Evolutionary conservation across 2,888 invertebrate species (phyloP), one percentile per base, ranked within the genome.

Genomic region (Galerucella nymphaeae): DNA sequence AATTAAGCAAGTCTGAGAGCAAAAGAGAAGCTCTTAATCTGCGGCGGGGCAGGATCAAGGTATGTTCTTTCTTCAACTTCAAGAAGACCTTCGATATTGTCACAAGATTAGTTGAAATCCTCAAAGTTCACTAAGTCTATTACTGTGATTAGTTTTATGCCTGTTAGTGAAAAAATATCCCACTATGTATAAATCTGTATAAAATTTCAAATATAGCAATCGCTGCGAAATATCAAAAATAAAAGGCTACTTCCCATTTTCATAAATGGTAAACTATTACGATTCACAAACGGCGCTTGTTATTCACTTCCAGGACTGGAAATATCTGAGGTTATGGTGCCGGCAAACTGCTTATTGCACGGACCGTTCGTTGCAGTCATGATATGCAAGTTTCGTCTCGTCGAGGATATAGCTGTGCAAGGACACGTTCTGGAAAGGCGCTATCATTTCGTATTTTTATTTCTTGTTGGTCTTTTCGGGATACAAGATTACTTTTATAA

Each of bases 341-440:
- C 72, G 75, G 76, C 73, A 76, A 78, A 77, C 76, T 77, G 77
- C 77, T 77, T 78, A 78, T 78, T 77, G 75, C 77, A 77, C 64
- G 66, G 73, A 67, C 74, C 73, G 75, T 70, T 75, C 73, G 75
- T 70, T 75, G 73, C 71, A 72, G 72, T 75, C 70, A 66, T 72
- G 71, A 74, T 71, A 70, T 75, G 64, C 57, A 64, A 61, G 59
- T 59, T 30, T 30, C 30, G 30, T 30, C 30, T 59, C 23, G 58
- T 14, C 59, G 20, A 30, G 59, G 38, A 38, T 53, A 57, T 57
- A 38, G 65, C 50, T 59, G 45, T 45, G 59, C 55, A 23, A 23
- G n/a, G 58, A 66, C 66, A 66, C 66, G 66, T 66, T 50, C 67
- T 59, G 23, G 48, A 66, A 66, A 58, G 42, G 58, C 23, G 30